phyloP scores from a whole-genome alignment of 2,113 vertebrate genomes.

The Clarias batrachus region DNA sequence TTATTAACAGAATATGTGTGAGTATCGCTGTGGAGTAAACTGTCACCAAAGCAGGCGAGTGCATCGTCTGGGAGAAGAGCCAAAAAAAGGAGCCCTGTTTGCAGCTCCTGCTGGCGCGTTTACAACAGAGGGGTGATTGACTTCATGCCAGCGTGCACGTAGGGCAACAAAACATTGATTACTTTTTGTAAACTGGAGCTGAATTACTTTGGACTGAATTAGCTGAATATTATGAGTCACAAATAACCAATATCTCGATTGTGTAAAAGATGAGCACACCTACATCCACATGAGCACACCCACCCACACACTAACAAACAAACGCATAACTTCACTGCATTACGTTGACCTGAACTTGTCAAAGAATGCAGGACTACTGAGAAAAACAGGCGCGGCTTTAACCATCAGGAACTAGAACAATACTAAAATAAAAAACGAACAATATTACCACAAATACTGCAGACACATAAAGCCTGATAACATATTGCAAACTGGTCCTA shows the following conservation, averaged over 20 bases:
- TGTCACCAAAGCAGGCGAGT: slow-evolving; percentile 7
- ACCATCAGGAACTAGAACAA: not conserved
- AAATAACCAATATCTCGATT: not conserved
- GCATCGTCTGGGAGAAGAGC: slow-evolving; percentile 8
- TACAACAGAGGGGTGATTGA: slow-evolving; percentile 21
- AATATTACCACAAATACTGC: not conserved
- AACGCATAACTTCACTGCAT: not conserved
- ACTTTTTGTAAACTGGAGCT: slow-evolving; percentile 10
- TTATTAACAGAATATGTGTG: slow-evolving; percentile 6
- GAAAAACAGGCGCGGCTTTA: not conserved
- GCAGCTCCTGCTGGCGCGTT: not conserved
- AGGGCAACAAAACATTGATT: slow-evolving; percentile 18
- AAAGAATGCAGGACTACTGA: not conserved
- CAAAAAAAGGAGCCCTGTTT: not conserved
- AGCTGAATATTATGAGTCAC: not conserved
- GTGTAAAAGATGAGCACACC: not conserved
- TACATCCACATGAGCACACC: not conserved
- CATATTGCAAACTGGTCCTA: not conserved
- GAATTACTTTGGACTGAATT: not conserved
- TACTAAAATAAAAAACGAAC: not conserved
- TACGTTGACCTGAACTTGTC: not conserved
- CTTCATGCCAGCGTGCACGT: not conserved
- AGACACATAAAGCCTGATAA: not conserved
- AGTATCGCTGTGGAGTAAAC: slow-evolving; percentile 13
- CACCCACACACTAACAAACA: not conserved